phyloP scores from a whole-genome alignment of 1,140 invertebrate species.

The Temnothorax longispinosus region DNA sequence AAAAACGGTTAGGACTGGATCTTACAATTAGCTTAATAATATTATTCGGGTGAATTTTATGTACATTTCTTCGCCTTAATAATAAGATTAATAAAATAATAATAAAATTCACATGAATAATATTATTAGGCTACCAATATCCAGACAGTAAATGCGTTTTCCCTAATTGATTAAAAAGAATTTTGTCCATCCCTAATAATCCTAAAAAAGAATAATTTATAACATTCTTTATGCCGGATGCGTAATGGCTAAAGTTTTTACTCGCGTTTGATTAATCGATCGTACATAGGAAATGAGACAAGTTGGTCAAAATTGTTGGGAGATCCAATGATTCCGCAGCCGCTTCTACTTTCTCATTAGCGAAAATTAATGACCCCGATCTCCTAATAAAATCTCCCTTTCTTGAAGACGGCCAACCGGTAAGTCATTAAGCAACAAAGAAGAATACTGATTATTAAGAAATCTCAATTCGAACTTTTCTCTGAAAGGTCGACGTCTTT shows the following conservation, averaged over 20 bases:
- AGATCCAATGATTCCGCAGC: slow-evolving; percentile 15
- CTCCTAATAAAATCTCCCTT: slow-evolving; percentile 21
- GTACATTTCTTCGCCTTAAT: no score
- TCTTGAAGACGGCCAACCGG: not conserved
- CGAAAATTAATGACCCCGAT: slow-evolving; percentile 32
- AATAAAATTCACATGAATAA: no score
- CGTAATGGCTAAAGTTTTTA: slow-evolving; percentile 38
- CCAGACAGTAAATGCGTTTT: no score
- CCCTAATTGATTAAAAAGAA: not conserved
- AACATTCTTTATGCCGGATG: not conserved
- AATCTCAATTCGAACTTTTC: slow-evolving; percentile 15
- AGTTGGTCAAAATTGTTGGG: slow-evolving; percentile 22
- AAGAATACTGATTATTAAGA: slow-evolving; percentile 33
- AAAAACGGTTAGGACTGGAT: no score
- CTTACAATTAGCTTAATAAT: no score
- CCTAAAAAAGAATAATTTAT: slow-evolving; percentile 4
- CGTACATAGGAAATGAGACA: slow-evolving; percentile 25
- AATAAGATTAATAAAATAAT: no score
- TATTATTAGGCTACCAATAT: no score
- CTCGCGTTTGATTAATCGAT: slow-evolving; percentile 30
- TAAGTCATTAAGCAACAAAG: slow-evolving; percentile 29
- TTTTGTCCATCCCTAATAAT: not conserved
- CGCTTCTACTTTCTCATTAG: slow-evolving; percentile 25
- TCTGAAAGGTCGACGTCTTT: not conserved
- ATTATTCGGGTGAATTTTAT: no score